Evolutionary conservation across 2,113 vertebrate species (phyloP), one percentile per base, ranked within the genome.

Genomic region (Heterotilapia buettikoferi): DNA sequence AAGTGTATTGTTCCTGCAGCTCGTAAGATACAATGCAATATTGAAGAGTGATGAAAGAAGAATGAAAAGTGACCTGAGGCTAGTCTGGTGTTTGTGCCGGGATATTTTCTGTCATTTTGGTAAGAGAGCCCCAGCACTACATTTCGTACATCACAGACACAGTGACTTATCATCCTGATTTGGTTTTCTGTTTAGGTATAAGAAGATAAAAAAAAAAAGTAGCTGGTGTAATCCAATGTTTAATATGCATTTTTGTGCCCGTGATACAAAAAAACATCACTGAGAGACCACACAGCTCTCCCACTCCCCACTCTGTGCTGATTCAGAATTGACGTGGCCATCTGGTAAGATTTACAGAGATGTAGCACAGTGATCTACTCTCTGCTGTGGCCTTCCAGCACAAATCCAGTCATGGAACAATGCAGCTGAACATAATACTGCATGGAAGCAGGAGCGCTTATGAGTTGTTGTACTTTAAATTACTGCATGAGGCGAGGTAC

Each of bases 21-120:
- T 90, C 76, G 84, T 68, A 61, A 94, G 93, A 96, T 95, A 87
- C 88, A 90, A 85, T 93, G 84, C 40, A 85, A 95, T 96, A 95
- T 84, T 94, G 90, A 96, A 94, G 89, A 92, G 88, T 50, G 94
- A 94, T 91, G 86, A 86, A 52, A 84, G 88, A 89, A 33, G 85
- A 93, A 88, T 50, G 86, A 88, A 63, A 71, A 90, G 87, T 93
- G 85, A 92, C 89, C 84, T 8, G 86, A 31, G 85, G 90, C 71
- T 12, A 18, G 80, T 11, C 19, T 24, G 21, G 9, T 73, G 80
- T 80, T 59, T 61, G n/a, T 59, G 52, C 33, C 8, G 36, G 59
- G 47, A 83, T 84, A 54, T 88, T 80, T 82, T 12, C 18, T 80
- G 21, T 71, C 7, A 80, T 63, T 85, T 82, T 50, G 4, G 82